Evolutionary conservation across 1,140 invertebrate genomes (phyloP), one percentile per base, ranked within the genome.

Genomic region (Ips typographus): DNA sequence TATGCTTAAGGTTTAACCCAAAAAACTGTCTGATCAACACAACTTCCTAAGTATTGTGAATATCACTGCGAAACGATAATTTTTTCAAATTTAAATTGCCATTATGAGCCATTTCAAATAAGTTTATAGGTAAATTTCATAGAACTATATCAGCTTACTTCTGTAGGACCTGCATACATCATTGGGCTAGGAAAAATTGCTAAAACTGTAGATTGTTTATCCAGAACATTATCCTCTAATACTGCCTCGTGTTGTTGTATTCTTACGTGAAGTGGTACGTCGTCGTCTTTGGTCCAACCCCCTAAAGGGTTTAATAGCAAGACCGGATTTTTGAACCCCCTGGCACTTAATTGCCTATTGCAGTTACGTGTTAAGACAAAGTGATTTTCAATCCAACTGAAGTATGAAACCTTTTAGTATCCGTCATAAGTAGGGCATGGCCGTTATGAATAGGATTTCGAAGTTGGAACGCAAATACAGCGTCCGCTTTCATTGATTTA

Each of bases 101-200:
- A 22, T 22, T 22, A n/a, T n/a, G n/a, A n/a, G n/a, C n/a, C n/a
- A n/a, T n/a, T n/a, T n/a, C n/a, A n/a, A n/a, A n/a, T n/a, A 22
- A 22, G 22, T 22, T 22, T 22, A 22, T 22, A 22, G 22, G 0
- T 22, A 22, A 22, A 22, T 22, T 22, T 22, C 22, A 22, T 22
- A 22, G 22, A 22, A 22, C 22, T 49, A 49, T 49, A 49, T 1
- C 7, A 49, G 44, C 44, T 49, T 43, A 73, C 72, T 86, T 99
- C 97, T 56, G 95, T 96, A 36, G 98, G 98, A n/a, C 98, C 98
- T 37, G 97, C 98, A 82, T 99, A 99, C 90, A 98, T 92, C 98
- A 99, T 99, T 0, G 98, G 98, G 69, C 96, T 98, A 0, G 98
- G 98, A 83, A 99, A 99, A 74, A 99, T 99, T 2, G 98, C 96